Base-by-base conservation (phyloP, 2,113 vertebrate genomes). In the Oreochromis tanganicae region DNA sequence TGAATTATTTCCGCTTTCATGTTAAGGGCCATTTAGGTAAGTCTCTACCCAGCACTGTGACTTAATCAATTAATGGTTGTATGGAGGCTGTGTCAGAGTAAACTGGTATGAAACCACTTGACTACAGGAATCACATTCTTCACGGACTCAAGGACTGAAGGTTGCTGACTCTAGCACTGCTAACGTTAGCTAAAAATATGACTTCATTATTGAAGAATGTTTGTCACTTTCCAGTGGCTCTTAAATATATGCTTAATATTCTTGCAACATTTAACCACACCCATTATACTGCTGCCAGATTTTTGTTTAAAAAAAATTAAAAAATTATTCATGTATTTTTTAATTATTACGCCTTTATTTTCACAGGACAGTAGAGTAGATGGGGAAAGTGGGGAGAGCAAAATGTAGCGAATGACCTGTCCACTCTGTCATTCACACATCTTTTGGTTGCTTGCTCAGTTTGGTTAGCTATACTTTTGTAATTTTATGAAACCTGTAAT, bases 11-110 rank as follows among this genome's bases (percentile, higher is more conserved):
- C 21, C 97, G 98, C 50, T 92, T 97, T 59, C 99, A 99, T 68
- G 94, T 98, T 81, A 98, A 96, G 90, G 97, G 97, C 27, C 98
- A 99, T 86, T 94, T 96, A 89, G 98, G 99, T 99, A 92, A 95
- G 95, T 61, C 12, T 43, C 16, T 16, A 61, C n/a, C 12, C 6
- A 29, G 3, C 9, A 21, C 32, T 85, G 43, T 4, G 4, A 7
- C 13, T 63, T 63, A 9, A 63, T 36, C 32, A 75, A 29, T 29
- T 17, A 75, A 19, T 7, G 21, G 4, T 75, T 75, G 14, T 46
- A 46, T 73, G 66, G 38, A 73, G 7, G 66, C 38, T 10, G 21
- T 46, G 38, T 73, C 68, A 27, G 66, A 73, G 66, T 73, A 73
- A 73, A 73, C 38, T 73, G 68, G 13, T 73, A 73, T 73, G 8